Evolutionary conservation across 2,113 vertebrate genomes (phyloP).

Genomic region (Tricholaema leucomelas): DNA sequence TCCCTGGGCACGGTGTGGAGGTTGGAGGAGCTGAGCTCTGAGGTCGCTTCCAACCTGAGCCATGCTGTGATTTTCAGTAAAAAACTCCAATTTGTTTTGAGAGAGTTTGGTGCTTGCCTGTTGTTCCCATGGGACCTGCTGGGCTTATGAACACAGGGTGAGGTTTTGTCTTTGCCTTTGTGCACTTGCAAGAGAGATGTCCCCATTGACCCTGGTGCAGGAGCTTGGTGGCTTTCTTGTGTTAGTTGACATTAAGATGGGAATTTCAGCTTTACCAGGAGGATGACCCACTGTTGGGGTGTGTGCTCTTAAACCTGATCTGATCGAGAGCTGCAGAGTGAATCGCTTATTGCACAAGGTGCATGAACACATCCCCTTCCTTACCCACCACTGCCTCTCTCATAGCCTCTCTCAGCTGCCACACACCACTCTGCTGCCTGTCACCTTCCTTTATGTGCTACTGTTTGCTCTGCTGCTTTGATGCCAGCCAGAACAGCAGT

Average conservation of each 20-base stretch:
- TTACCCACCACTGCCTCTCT: not conserved
- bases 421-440: not conserved
- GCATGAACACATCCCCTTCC: not conserved
- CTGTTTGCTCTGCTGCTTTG: not conserved
- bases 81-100: too few relatives aligned
- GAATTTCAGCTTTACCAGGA: not conserved
- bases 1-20: too few relatives aligned
- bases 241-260: not conserved
- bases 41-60: too few relatives aligned
- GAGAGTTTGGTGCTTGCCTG: not conserved
- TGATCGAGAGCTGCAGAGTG: not conserved
- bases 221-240: not conserved
- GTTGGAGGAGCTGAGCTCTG: too few relatives aligned
- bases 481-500: not conserved
- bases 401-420: accelerated
- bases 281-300: too few relatives aligned
- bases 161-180: not conserved
- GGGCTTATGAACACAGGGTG: not conserved
- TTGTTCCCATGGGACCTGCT: accelerated
- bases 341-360: not conserved
- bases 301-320: not conserved
- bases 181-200: not conserved
- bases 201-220: not conserved
- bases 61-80: too few relatives aligned
- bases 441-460: not conserved